Conservation (phyloP, 2,113 vertebrate species). For the Etheostoma cragini region DNA sequence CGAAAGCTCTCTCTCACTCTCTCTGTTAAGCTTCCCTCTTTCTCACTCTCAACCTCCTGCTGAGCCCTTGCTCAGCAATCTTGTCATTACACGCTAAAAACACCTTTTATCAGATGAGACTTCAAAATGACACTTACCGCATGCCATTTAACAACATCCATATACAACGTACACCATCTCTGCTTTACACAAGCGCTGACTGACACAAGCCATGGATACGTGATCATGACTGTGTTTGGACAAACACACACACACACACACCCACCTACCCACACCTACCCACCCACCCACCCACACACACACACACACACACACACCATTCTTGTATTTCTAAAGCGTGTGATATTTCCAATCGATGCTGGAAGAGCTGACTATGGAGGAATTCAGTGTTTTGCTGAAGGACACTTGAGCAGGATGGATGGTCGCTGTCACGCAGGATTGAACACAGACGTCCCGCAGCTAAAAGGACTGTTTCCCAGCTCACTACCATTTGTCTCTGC, state of each 20-base stretch:
- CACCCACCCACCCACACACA: not conserved
- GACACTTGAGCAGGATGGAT: slow-evolving; percentile 52
- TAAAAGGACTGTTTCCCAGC: slow-evolving; percentile 36
- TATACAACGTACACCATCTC: not conserved
- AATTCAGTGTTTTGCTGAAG: slow-evolving; percentile 34
- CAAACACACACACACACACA: not conserved
- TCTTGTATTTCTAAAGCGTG: not conserved
- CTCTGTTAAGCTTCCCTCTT: slow-evolving; percentile 6
- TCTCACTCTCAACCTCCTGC: slow-evolving; percentile 40
- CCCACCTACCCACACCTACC: not conserved
- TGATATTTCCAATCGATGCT: slow-evolving; percentile 21
- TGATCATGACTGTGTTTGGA: not conserved
- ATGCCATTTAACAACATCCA: slow-evolving; percentile 10
- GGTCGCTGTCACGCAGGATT: slow-evolving; percentile 46
- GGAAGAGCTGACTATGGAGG: slow-evolving; percentile 16
- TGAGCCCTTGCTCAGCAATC: slow-evolving; percentile 44
- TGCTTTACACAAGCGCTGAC: not conserved
- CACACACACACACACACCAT: not conserved
- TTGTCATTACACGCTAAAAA: slow-evolving; percentile 58
- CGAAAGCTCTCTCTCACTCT: not conserved
- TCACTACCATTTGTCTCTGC: slow-evolving; percentile 2
- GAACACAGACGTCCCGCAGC: slow-evolving; percentile 22
- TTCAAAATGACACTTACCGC: slow-evolving; percentile 33
- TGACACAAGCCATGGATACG: not conserved
- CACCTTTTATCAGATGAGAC: slow-evolving; percentile 50